Conservation (phyloP, 2,797 vertebrate species). For the Sebastes kiyomatsui region DNA sequence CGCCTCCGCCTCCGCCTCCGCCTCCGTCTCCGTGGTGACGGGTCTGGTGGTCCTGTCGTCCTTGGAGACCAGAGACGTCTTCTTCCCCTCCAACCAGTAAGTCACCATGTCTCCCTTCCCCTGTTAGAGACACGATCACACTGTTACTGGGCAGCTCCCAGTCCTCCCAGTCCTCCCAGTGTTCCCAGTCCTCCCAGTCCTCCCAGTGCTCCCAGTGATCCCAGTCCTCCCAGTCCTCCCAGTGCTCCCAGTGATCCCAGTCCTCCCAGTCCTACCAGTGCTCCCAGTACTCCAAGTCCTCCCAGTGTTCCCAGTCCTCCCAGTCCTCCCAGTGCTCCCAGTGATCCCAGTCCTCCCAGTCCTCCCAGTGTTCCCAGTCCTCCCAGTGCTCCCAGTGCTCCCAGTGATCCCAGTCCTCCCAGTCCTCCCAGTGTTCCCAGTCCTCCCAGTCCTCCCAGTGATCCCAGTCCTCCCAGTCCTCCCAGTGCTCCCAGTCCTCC, state of each 20-base stretch:
- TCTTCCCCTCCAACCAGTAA: constrained; percentile 88
- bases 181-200: accelerated
- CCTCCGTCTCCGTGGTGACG: constrained; percentile 34
- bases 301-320: too few relatives aligned
- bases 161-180: too few relatives aligned
- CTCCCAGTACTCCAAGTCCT: background rate
- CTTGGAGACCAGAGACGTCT: constrained; percentile 51
- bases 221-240: too few relatives aligned
- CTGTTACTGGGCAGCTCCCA: background rate
- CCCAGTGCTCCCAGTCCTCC: too few relatives aligned
- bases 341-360: too few relatives aligned
- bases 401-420: too few relatives aligned
- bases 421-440: too few relatives aligned
- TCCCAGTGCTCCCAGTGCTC: too few relatives aligned
- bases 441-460: too few relatives aligned
- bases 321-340: too few relatives aligned
- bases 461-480: too few relatives aligned
- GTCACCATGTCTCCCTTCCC: constrained; percentile 90
- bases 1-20: constrained; percentile 13
- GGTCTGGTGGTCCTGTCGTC: constrained; percentile 36
- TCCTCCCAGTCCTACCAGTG: too few relatives aligned
- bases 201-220: accelerated
- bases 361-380: accelerated
- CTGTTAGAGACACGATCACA: constrained; percentile 45
- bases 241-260: accelerated